Percentiles rank a stretch among this genome's conserved stretches.
phyloP scores from a whole-genome alignment of 2,888 invertebrate genomes.

The Tyria jacobaeae region DNA sequence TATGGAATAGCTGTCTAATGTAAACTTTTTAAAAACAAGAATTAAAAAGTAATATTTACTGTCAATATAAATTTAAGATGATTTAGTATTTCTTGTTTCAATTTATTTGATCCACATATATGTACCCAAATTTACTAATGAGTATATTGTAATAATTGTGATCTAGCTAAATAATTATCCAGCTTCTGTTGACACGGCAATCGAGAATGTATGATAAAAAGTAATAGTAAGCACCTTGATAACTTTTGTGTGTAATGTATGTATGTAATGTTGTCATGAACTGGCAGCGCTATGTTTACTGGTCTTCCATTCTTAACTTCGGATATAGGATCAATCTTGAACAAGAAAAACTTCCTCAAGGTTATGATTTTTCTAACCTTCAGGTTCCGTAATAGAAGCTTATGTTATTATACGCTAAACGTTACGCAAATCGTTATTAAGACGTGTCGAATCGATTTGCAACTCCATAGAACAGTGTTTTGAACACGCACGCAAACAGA shows the following conservation, averaged over 20 bases:
- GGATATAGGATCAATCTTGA: neutral
- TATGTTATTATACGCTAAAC: conserved; percentile 17
- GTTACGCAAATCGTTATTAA: conserved; percentile 45
- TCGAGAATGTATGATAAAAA: no score
- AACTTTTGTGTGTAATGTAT: no score
- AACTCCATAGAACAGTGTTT: conserved; percentile 71
- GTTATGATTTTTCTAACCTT: neutral
- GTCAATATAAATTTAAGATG: neutral
- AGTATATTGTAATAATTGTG: no score
- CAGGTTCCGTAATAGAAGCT: conserved; percentile 3
- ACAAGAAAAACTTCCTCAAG: neutral
- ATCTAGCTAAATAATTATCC: no score
- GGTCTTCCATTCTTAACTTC: no score
- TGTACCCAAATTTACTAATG: no score
- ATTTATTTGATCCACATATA: no score
- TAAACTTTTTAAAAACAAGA: neutral
- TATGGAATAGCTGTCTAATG: conserved; percentile 44
- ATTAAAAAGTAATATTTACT: neutral
- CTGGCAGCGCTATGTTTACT: no score
- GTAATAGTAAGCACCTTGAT: no score
- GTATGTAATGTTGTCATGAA: no score
- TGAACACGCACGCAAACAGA: conserved; percentile 74
- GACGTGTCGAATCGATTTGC: conserved; percentile 66
- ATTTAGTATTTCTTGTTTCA: no score
- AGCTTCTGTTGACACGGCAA: no score